Percentiles rank a stretch among this genome's conserved stretches.
Evolutionary conservation across 2,113 vertebrate genomes (phyloP).

Genomic region (Hypomesus transpacificus): DNA sequence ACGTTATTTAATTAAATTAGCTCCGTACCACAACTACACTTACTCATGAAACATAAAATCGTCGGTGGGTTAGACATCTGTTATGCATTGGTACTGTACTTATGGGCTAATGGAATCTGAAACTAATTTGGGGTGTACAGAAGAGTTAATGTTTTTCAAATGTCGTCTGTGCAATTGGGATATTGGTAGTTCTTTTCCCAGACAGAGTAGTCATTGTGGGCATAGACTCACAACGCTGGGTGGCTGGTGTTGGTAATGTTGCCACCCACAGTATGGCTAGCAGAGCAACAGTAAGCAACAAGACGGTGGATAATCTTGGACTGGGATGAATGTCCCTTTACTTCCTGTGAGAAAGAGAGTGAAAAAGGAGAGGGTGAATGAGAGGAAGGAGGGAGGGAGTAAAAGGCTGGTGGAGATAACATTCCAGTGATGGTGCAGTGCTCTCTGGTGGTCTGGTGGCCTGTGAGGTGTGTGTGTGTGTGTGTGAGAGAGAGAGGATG

Average conservation of each 20-base stretch:
- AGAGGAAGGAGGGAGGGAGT: too few relatives aligned
- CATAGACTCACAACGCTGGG: not conserved
- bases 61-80: constrained; percentile 20
- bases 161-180: constrained; percentile 7
- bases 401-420: too few relatives aligned
- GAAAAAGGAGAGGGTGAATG: too few relatives aligned
- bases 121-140: constrained; percentile 26
- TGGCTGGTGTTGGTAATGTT: constrained; percentile 12
- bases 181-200: not conserved
- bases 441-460: not conserved
- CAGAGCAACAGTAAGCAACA: not conserved
- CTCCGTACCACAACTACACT: not conserved
- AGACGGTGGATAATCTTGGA: not conserved
- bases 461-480: constrained; percentile 18
- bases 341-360: not conserved
- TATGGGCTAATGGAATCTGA: constrained; percentile 22
- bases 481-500: constrained; percentile 26
- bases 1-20: not conserved
- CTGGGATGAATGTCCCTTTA: not conserved
- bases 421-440: too few relatives aligned
- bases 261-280: constrained; percentile 15
- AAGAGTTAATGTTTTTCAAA: constrained; percentile 39
- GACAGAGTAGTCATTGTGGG: constrained; percentile 21
- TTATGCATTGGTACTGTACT: constrained; percentile 21
- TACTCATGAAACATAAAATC: not conserved